Base-by-base conservation (phyloP, 92 coral and sea anemone genomes). In the Zoanthus sociatus region DNA sequence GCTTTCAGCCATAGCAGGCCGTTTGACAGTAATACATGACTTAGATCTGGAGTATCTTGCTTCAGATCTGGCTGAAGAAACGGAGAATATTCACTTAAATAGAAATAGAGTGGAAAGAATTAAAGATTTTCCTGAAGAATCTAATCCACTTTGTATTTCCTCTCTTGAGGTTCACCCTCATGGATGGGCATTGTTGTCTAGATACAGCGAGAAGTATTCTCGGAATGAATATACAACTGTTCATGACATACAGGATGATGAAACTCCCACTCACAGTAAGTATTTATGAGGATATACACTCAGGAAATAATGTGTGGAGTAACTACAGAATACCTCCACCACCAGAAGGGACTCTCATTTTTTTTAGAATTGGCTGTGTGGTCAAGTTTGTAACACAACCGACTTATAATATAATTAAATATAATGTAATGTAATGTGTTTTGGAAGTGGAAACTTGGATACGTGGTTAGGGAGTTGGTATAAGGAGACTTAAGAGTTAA, bases 141-240 rank as follows among this genome's bases (percentile, higher is more conserved):
- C 90, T 3, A 83, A 48, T 12, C 99, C 99, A 1, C 90, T 95
- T 94, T 92, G 95, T 81, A 94, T 97, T 61, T 91, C 99, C 8
- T 95, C 99, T 15, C 78, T 97, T 3, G 95, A 93, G 47, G 92
- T 97, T n/a, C 99, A 97, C 60, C 99, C 98, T 0, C 92, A 95
- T 60, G 95, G 98, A 33, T 97, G 98, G 94, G 94, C 97, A 47
- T 76, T 94, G 17, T 71, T 93, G 45, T 88, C 98, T 13, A 86
- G 99, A 44, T 97, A 93, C 71, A 90, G 94, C 5, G 91, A 92
- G 48, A 91, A 71, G 63, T 89, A 87, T 47, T 89, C 91, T 82
- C 85, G 89, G 32, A 87, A 88, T 67, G 98, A 97, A 84, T 97
- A 95, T 91, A 97, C 99, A 18, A 92, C 96, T 42, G 92, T 97